Evolutionary conservation across 2,888 invertebrate genomes (phyloP).

Genomic region (Caenorhabditis zanzibari): DNA sequence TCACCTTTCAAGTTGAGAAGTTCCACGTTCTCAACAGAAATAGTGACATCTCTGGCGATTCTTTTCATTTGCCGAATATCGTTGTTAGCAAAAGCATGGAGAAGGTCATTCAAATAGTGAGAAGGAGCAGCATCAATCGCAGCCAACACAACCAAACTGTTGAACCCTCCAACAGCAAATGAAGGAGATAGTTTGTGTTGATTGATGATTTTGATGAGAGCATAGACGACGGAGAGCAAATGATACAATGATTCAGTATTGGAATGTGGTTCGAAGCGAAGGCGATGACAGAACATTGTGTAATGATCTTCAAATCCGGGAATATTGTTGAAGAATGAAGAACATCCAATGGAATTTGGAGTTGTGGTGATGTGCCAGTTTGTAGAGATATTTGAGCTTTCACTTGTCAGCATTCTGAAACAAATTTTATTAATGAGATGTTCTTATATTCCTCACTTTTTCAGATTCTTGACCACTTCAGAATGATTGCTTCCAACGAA

Average conservation of each 20-base stretch:
- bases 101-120: conserved; percentile 69
- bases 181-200: conserved; percentile 38
- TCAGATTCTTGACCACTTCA: conserved; percentile 48
- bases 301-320: conserved; percentile 63
- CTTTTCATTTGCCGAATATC: conserved; percentile 69
- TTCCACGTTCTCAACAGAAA: conserved; percentile 56
- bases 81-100: conserved; percentile 57
- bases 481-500: conserved; percentile 61
- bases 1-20: conserved; percentile 55
- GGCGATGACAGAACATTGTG: conserved; percentile 59
- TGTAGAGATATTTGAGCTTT: background rate
- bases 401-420: conserved; percentile 28
- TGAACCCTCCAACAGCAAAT: conserved; percentile 62
- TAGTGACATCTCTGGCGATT: conserved; percentile 64
- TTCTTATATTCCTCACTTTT: conserved; percentile 4
- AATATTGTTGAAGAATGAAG: conserved; percentile 55
- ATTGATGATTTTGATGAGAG: conserved; percentile 55
- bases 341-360: conserved; percentile 22
- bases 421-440: background rate
- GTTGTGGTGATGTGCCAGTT: conserved; percentile 54
- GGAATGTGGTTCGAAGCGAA: conserved; percentile 65
- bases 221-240: conserved; percentile 42
- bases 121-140: conserved; percentile 65
- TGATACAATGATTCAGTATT: conserved; percentile 52
- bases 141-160: conserved; percentile 57